Percentiles rank a stretch among this genome's conserved stretches.
Evolutionary conservation across 2,113 vertebrate genomes (phyloP).

Genomic region (Bothrops jararaca): DNA sequence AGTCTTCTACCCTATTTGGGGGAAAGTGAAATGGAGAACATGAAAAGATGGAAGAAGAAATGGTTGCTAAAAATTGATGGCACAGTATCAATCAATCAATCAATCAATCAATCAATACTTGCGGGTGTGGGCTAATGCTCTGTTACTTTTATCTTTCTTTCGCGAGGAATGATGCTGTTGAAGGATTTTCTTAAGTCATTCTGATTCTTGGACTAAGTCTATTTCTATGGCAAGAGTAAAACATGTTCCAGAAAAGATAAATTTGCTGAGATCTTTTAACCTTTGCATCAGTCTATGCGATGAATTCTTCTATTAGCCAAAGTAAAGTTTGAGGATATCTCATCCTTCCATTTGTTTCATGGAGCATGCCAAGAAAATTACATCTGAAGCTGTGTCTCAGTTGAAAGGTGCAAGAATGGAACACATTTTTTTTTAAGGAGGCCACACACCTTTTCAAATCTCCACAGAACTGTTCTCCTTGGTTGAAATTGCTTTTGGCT

Average conservation of each 20-base stretch:
- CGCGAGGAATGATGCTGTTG: not conserved
- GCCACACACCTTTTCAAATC: not conserved
- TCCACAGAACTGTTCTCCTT: not conserved
- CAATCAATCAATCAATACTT: not conserved
- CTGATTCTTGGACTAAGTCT: slow-evolving; percentile 13
- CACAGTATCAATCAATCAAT: not conserved
- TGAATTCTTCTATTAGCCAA: slow-evolving; percentile 50
- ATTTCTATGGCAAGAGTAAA: not conserved
- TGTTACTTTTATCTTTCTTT: not conserved
- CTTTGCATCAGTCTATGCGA: slow-evolving; percentile 43
- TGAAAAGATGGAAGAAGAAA: not conserved
- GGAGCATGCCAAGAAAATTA: slow-evolving; percentile 47
- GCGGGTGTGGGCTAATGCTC: not conserved
- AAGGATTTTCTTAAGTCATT: slow-evolving; percentile 13
- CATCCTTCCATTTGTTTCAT: slow-evolving; percentile 1
- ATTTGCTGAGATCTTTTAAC: slow-evolving; percentile 40
- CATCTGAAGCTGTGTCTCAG: not conserved
- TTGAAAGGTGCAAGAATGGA: slow-evolving; percentile 31
- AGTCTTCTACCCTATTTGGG: not conserved
- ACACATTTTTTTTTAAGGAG: not conserved
- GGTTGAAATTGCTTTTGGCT: not conserved
- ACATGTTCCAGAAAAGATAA: slow-evolving; percentile 26
- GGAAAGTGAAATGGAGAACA: not conserved
- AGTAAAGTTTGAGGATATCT: slow-evolving; percentile 52
- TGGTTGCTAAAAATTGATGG: not conserved